Percentiles rank a stretch among this genome's conserved stretches.
phyloP scores from a whole-genome alignment of 2,113 vertebrate species.

The Pelobates fuscus region DNA sequence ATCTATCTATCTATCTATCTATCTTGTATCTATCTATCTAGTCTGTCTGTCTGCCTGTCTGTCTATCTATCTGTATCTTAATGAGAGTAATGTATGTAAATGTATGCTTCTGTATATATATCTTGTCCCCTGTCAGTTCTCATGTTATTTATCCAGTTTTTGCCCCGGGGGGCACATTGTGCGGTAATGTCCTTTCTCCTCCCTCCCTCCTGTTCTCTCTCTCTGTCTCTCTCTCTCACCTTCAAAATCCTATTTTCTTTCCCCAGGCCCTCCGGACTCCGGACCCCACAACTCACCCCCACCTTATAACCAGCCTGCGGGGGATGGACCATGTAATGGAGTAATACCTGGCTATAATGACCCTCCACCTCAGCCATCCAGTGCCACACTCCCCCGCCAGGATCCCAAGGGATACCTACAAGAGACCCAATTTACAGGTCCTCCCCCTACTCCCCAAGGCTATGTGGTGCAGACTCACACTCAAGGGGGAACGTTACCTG shows the following conservation, averaged over 20 bases:
- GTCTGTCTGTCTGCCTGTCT: too few relatives aligned
- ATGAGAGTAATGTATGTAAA: not conserved
- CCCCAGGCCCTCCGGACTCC: slow-evolving; percentile 76
- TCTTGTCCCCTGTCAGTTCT: slow-evolving; percentile 23
- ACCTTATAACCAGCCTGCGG: slow-evolving; percentile 72
- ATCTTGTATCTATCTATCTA: too few relatives aligned
- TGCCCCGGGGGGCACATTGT: not conserved
- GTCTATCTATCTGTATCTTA: too few relatives aligned
- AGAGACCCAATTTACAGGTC: slow-evolving; percentile 76
- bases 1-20: too few relatives aligned
- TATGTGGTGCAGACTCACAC: slow-evolving; percentile 84
- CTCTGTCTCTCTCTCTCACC: not conserved
- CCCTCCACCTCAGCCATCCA: slow-evolving; percentile 54
- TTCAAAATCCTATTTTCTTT: not conserved
- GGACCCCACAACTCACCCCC: slow-evolving; percentile 81
- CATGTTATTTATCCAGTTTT: slow-evolving; percentile 12
- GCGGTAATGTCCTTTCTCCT: slow-evolving; percentile 2
- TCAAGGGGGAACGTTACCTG: slow-evolving; percentile 70
- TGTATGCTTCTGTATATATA: not conserved
- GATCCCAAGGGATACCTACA: slow-evolving; percentile 70
- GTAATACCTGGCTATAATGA: slow-evolving; percentile 52
- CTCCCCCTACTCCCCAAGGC: slow-evolving; percentile 66
- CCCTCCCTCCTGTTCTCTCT: slow-evolving; percentile 3
- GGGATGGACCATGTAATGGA: slow-evolving; percentile 49
- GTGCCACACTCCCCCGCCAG: slow-evolving; percentile 73